phyloP scores from a whole-genome alignment of 2,888 invertebrate species.

The Gibbula magus region DNA sequence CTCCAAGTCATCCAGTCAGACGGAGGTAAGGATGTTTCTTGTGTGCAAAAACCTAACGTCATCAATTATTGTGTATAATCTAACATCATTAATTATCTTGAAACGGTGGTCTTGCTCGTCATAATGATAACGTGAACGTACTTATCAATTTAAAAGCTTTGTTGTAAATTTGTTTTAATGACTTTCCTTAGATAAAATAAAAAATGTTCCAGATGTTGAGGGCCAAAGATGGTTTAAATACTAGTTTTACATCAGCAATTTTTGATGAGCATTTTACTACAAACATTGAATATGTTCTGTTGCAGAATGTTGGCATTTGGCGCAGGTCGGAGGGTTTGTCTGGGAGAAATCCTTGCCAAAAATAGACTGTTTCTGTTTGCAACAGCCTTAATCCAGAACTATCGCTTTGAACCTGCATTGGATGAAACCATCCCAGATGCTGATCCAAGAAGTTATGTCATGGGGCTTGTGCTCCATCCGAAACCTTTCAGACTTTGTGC shows the following conservation, averaged over 20 bases:
- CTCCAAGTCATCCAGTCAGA: slow-evolving; percentile 50
- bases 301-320: slow-evolving; percentile 65
- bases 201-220: too few relatives aligned
- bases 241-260: too few relatives aligned
- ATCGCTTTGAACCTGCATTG: slow-evolving; percentile 47
- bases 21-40: slow-evolving; percentile 41
- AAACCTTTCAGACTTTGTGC: slow-evolving; percentile 55
- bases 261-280: too few relatives aligned
- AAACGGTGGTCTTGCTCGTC: too few relatives aligned
- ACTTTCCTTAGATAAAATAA: too few relatives aligned
- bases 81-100: too few relatives aligned
- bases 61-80: too few relatives aligned
- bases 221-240: too few relatives aligned
- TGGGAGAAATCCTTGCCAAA: slow-evolving; percentile 68
- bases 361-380: slow-evolving; percentile 68
- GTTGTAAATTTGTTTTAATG: too few relatives aligned
- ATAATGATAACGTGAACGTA: too few relatives aligned
- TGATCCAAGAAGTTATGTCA: slow-evolving; percentile 62
- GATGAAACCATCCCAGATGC: slow-evolving; percentile 38
- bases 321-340: slow-evolving; percentile 67
- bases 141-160: too few relatives aligned
- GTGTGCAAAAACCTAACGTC: too few relatives aligned
- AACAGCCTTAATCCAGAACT: slow-evolving; percentile 56
- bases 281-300: not conserved
- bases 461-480: slow-evolving; percentile 69